Conservation (phyloP, 2,113 vertebrate genomes). For the Oostethus manadensis region DNA sequence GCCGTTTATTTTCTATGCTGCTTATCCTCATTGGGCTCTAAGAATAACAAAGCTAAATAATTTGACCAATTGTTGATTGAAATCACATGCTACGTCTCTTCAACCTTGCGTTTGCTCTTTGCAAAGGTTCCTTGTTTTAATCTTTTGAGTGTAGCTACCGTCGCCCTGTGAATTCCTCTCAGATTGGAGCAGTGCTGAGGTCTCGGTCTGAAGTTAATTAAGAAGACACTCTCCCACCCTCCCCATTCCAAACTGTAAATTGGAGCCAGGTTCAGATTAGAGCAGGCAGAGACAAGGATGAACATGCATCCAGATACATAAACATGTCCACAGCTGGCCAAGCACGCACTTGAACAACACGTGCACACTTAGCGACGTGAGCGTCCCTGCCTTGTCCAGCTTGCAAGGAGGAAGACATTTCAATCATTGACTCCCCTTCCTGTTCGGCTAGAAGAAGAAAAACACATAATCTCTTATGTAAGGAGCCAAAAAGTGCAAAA, state of each 20-base stretch:
- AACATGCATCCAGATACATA: slow-evolving; percentile 43
- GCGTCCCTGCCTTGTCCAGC: neutral
- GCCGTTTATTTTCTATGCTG: too few species aligned
- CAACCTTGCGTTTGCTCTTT: too few species aligned
- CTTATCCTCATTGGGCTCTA: too few species aligned
- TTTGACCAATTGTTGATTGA: too few species aligned
- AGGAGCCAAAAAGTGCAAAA: slow-evolving; percentile 32
- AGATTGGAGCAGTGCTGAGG: slow-evolving; percentile 42
- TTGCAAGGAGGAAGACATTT: slow-evolving; percentile 22
- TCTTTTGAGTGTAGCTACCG: slow-evolving; percentile 4
- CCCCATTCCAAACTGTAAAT: slow-evolving; percentile 39
- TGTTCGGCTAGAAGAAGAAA: slow-evolving; percentile 33
- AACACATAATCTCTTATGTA: slow-evolving; percentile 29
- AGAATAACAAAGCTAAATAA: too few species aligned
- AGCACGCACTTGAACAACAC: slow-evolving; percentile 30
- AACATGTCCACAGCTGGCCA: slow-evolving; percentile 40
- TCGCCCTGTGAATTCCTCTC: slow-evolving; percentile 31
- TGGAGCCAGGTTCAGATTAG: slow-evolving; percentile 67
- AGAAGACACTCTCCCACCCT: slow-evolving; percentile 45
- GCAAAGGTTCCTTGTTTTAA: neutral
- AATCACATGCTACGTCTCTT: too few species aligned
- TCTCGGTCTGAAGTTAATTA: slow-evolving; percentile 69
- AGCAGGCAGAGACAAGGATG: slow-evolving; percentile 45
- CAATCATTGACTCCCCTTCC: slow-evolving; percentile 42
- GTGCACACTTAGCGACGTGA: slow-evolving; percentile 13